A percentile compares a stretch with the other conserved stretches of the same genome.
These are phyloP conservation scores for Diogma glabrata DNA, from an alignment of 2,888 invertebrate genomes.

Conservation along the genomic window DNA sequence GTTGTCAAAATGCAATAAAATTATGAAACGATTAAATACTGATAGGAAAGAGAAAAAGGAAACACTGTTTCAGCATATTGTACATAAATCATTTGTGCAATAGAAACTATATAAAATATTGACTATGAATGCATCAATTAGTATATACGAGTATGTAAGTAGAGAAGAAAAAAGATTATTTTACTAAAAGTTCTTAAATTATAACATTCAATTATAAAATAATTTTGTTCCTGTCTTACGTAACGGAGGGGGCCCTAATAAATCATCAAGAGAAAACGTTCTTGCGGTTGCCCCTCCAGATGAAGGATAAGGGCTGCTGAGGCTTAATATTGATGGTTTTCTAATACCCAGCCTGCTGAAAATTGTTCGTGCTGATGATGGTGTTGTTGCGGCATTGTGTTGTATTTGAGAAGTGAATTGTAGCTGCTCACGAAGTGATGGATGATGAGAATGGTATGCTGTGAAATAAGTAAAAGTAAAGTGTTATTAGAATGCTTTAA, in stretches of 20 bases:
- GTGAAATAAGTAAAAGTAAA: no score
- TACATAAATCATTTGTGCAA: no score
- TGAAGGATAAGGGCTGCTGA: conserved; percentile 48
- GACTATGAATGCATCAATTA: conserved; percentile 7
- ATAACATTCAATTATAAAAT: no score
- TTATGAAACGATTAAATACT: no score
- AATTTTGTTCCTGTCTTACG: conserved; percentile 49
- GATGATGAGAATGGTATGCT: conserved; percentile 31
- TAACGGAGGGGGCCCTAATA: conserved; percentile 71
- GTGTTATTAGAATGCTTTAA: no score
- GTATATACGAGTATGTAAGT: no score
- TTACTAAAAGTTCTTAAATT: no score
- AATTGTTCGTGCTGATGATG: conserved; percentile 52
- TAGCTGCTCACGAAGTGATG: conserved; percentile 48
- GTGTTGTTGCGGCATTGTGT: conserved; percentile 38
- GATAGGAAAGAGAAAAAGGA: no score
- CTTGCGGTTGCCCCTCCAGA: conserved; percentile 54
- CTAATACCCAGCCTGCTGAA: conserved; percentile 77
- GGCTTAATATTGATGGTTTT: conserved; percentile 76
- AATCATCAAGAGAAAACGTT: conserved; percentile 81
- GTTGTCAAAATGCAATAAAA: no score
- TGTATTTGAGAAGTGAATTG: conserved; percentile 40
- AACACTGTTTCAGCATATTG: no score
- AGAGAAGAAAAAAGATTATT: no score
- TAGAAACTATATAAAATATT: no score